phyloP scores from a whole-genome alignment of 2,797 vertebrate genomes.

The Balearica regulorum region DNA sequence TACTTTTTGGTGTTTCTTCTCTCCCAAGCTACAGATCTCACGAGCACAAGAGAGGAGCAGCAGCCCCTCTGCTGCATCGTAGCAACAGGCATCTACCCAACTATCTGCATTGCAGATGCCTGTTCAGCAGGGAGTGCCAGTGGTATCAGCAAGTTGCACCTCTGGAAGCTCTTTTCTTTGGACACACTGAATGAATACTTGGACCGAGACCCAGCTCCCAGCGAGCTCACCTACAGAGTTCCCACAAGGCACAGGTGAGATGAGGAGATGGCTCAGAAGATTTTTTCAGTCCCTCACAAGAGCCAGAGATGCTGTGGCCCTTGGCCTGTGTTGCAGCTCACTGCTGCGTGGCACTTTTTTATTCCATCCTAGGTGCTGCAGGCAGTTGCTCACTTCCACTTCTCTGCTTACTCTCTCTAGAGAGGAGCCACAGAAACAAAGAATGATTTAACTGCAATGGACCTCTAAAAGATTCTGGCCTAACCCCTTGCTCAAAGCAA shows the following conservation, averaged over 20 bases:
- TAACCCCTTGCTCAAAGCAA: neutral
- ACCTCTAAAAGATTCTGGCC: neutral
- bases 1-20: neutral
- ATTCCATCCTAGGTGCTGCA: neutral
- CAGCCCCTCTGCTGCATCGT: slow-evolving; percentile 76
- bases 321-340: neutral
- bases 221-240: slow-evolving; percentile 78
- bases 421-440: neutral
- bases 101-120: slow-evolving; percentile 77
- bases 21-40: slow-evolving; percentile 59
- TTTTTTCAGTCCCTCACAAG: neutral
- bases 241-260: slow-evolving; percentile 84
- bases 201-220: slow-evolving; percentile 70
- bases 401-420: neutral
- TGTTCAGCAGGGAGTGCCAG: slow-evolving; percentile 73
- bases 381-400: neutral
- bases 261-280: neutral
- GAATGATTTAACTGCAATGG: neutral
- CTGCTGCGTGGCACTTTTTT: neutral
- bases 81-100: slow-evolving; percentile 81
- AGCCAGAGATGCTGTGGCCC: neutral
- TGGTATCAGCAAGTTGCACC: slow-evolving; percentile 76
- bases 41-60: neutral
- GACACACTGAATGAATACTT: slow-evolving; percentile 83
- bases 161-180: slow-evolving; percentile 88